Evolutionary conservation across 2,888 invertebrate genomes (phyloP).

Genomic region (Spodoptera picta): DNA sequence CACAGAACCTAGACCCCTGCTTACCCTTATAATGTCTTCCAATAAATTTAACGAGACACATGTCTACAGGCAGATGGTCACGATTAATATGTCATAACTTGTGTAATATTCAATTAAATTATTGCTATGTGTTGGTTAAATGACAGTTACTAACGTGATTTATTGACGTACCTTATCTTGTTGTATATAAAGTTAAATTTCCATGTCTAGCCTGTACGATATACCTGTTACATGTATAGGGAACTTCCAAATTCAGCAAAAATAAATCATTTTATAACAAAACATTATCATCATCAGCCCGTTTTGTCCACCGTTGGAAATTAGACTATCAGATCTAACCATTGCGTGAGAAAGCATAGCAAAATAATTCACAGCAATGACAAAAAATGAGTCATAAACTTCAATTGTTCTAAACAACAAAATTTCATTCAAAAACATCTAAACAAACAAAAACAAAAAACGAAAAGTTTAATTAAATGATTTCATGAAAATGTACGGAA

Average conservation of each 20-base stretch:
- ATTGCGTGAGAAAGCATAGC: too few relatives aligned
- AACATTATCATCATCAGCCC: too few relatives aligned
- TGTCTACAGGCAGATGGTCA: constrained; percentile 9
- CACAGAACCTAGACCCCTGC: too few relatives aligned
- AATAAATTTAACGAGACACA: background rate
- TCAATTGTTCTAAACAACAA: background rate
- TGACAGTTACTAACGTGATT: constrained; percentile 9
- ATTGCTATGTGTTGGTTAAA: constrained; percentile 1
- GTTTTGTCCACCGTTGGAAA: too few relatives aligned
- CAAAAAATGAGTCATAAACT: background rate
- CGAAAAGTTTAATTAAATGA: constrained; percentile 12
- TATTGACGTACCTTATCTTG: background rate
- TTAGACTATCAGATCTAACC: too few relatives aligned
- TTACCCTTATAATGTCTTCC: background rate
- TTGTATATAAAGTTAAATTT: too few relatives aligned
- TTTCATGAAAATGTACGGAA: constrained; percentile 9
- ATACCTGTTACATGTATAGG: too few relatives aligned
- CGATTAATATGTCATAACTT: constrained; percentile 24
- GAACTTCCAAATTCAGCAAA: too few relatives aligned
- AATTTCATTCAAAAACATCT: background rate
- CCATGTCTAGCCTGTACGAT: too few relatives aligned
- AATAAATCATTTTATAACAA: too few relatives aligned
- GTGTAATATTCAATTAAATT: constrained; percentile 11
- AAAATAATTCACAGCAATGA: too few relatives aligned
- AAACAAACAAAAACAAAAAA: background rate